These are phyloP conservation scores for Arion vulgaris DNA, from an alignment of 1,140 invertebrate genomes.

Conservation along the genomic window DNA sequence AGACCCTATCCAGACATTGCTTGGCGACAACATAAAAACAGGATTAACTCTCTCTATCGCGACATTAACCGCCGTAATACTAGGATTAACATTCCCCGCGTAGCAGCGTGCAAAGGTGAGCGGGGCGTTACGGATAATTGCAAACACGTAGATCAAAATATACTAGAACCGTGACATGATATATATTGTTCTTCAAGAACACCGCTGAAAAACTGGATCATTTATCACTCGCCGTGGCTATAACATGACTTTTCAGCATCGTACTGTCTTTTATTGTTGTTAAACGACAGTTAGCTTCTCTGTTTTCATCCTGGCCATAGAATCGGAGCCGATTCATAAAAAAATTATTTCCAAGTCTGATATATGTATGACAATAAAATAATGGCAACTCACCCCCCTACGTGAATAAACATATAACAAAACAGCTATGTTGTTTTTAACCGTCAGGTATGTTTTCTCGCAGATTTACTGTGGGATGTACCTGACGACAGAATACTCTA, in stretches of 20 bases:
- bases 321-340: no score
- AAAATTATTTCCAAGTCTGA: no score
- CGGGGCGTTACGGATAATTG: not conserved
- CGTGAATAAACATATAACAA: no score
- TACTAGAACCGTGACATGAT: not conserved
- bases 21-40: not conserved
- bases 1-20: not conserved
- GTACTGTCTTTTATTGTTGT: not conserved
- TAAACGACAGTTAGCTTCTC: not conserved
- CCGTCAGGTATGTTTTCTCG: no score
- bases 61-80: not conserved
- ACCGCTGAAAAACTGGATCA: not conserved
- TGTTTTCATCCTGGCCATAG: no score
- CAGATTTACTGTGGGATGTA: no score
- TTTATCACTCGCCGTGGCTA: not conserved
- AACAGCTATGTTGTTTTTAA: no score
- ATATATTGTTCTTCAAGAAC: not conserved
- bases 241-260: not conserved
- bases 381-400: no score
- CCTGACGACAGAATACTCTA: no score
- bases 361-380: no score
- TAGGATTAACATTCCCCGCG: not conserved
- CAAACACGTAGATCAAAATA: not conserved
- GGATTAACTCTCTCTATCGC: not conserved
- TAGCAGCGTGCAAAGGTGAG: not conserved